Evolutionary conservation across 1,140 invertebrate species (phyloP).

Genomic region (Propsilocerus akamusi): DNA sequence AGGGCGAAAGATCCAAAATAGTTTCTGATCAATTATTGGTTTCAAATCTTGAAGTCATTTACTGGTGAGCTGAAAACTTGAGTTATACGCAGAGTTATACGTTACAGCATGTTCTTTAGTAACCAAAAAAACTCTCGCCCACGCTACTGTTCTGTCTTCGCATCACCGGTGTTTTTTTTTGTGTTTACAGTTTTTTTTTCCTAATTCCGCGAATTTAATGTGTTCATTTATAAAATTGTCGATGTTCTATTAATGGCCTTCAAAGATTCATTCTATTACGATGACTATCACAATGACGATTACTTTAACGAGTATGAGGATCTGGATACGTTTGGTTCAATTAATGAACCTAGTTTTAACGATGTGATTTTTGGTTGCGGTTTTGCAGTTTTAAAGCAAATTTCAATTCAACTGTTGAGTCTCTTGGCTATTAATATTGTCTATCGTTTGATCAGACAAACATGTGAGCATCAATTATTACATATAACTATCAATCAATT

Average conservation of each 20-base stretch:
- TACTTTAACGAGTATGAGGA: neutral
- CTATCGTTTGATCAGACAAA: constrained; percentile 1
- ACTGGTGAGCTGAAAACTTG: neutral
- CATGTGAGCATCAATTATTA: neutral
- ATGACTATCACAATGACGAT: neutral
- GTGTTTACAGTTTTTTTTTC: neutral
- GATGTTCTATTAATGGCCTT: neutral
- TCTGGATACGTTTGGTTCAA: neutral
- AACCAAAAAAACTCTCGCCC: neutral
- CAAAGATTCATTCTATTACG: neutral
- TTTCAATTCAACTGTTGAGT: neutral
- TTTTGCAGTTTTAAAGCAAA: neutral
- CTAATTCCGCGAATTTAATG: neutral
- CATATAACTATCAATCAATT: neutral
- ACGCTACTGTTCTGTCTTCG: neutral
- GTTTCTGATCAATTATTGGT: no score
- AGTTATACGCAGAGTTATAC: neutral
- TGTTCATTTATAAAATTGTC: neutral
- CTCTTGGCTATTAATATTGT: neutral
- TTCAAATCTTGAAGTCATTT: no score
- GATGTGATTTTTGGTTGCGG: neutral
- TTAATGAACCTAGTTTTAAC: neutral
- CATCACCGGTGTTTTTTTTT: neutral
- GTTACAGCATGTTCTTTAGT: neutral
- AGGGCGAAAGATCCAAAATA: no score